Evolutionary conservation across 2,888 invertebrate species (phyloP).

Genomic region (Dichetophora obliterata): DNA sequence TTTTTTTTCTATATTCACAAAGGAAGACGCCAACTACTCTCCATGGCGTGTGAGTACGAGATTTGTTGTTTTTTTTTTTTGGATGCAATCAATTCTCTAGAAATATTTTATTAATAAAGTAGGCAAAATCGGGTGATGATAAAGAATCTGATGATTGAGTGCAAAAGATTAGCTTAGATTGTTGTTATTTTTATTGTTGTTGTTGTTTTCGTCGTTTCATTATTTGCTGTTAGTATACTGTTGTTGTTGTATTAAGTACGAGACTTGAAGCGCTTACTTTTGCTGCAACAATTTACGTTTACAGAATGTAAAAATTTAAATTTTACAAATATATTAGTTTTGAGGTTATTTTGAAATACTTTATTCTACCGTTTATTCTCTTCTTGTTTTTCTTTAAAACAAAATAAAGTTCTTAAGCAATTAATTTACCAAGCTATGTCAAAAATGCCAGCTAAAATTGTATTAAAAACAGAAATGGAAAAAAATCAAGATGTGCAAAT

Average conservation of each 20-base stretch:
- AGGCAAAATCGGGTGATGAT: constrained; percentile 16
- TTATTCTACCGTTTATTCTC: no score
- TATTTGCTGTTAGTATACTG: background rate
- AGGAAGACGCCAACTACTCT: no score
- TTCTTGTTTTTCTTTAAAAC: no score
- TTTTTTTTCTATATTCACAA: no score
- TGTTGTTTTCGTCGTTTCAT: background rate
- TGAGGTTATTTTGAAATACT: no score
- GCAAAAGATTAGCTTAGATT: background rate
- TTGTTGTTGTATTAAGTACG: background rate
- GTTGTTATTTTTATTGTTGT: background rate
- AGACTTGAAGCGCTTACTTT: no score
- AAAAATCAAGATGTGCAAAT: background rate
- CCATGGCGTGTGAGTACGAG: background rate
- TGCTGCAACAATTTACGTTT: no score
- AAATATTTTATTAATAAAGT: constrained; percentile 20
- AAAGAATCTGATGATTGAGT: constrained; percentile 29
- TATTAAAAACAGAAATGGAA: background rate
- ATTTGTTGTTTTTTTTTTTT: background rate
- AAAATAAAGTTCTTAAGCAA: no score
- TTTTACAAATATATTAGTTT: no score
- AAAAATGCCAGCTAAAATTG: background rate
- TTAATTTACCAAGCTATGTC: no score
- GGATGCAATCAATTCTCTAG: background rate
- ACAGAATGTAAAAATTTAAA: no score